Base-by-base conservation (phyloP, 2,113 vertebrate species). In the Psittacula cyanocephala region DNA sequence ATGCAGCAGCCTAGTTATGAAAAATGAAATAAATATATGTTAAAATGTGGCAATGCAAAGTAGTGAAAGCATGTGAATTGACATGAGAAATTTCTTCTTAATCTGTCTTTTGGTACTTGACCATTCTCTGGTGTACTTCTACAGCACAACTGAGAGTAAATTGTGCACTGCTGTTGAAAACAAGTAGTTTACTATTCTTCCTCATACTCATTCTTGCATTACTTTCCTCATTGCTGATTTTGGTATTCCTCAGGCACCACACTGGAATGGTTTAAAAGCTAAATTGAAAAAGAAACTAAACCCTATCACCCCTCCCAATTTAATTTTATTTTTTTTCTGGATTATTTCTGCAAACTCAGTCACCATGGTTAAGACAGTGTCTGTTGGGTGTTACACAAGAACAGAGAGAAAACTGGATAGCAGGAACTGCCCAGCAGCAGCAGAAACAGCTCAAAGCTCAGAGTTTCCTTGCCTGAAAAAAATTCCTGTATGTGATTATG, bases 291-390 rank as follows among this genome's bases (percentile, higher is more conserved):
- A 46, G 6, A 81, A 55, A 60, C 52, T 35, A 76, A 68, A 71
- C 19, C 1, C 13, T 37, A 16, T 50, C 6, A 24, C 17, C 2
- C 4, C 28, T 18, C 4, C 9, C 2, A 13, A 2, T 2, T 43
- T 55, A 35, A 17, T 37, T 53, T 81, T 67, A n/a, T 49, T 37
- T 81, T 71, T 41, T 52, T 35, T 35, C 57, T 72, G 33, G 16
- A 71, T 87, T 78, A 84, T 71, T 89, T 87, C 47, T 19, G 11
- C 44, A 60, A 68, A 81, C 25, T 81, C 55, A 16, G 20, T 85
- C 39, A 43, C 46, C 15, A 3, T 39, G 25, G 17, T 79, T 81
- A 70, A 87, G 18, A 43, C 35, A 33, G 3, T 33, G 44, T 64
- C 52, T 81, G 27, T 63, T 86, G 24, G 29, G 17, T 60, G 23